Conservation (phyloP, 1,140 invertebrate genomes). For the Zelostemma sp. region DNA sequence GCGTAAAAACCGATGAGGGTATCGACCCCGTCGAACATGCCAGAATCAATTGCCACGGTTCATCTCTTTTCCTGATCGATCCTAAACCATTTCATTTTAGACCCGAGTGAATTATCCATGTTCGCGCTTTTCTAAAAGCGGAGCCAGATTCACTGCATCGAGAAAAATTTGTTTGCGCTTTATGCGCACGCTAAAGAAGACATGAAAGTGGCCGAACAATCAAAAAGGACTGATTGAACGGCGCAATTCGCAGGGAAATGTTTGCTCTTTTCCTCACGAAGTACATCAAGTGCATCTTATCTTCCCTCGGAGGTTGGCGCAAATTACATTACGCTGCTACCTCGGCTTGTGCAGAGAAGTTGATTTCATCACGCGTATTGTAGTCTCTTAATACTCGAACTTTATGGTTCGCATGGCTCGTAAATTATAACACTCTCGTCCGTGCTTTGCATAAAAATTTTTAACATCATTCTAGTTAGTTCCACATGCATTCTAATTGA, state of each 20-base stretch:
- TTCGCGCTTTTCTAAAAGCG: slow-evolving; percentile 15
- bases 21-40: slow-evolving; percentile 16
- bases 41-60: slow-evolving; percentile 36
- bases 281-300: slow-evolving; percentile 45
- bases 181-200: neutral
- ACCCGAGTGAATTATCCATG: slow-evolving; percentile 19
- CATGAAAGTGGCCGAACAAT: neutral
- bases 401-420: slow-evolving; percentile 6
- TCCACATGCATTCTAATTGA: slow-evolving; percentile 32
- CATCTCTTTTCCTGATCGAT: slow-evolving; percentile 20
- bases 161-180: neutral
- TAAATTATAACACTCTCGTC: slow-evolving; percentile 18
- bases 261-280: slow-evolving; percentile 45
- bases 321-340: slow-evolving; percentile 44
- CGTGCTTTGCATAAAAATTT: slow-evolving; percentile 23
- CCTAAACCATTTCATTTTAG: slow-evolving; percentile 11
- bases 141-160: slow-evolving; percentile 5
- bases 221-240: neutral
- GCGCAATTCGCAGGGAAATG: slow-evolving; percentile 9
- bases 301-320: slow-evolving; percentile 31
- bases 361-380: slow-evolving; percentile 33
- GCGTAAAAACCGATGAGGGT: slow-evolving; percentile 28
- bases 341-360: slow-evolving; percentile 24
- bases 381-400: slow-evolving; percentile 1
- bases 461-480: slow-evolving; percentile 21